Evolutionary conservation across 1,140 invertebrate species (phyloP), one percentile per base, ranked within the genome.

Genomic region (Papilio helenus): DNA sequence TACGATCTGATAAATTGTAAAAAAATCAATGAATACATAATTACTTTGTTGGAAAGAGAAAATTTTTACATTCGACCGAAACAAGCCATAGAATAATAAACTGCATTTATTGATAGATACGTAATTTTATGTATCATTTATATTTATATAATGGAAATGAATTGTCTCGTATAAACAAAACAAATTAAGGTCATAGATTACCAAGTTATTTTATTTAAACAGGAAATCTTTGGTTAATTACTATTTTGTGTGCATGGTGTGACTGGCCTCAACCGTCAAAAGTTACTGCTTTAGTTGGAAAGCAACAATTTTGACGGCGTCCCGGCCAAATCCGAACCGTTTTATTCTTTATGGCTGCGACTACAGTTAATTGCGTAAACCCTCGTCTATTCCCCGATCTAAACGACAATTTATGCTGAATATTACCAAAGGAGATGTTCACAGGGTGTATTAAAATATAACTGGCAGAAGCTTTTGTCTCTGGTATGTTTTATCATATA

Each of bases 361-460:
- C 88, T 85, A 82, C 71, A 84, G 85, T 89, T 93, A 94, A 94
- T 93, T 92, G 90, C 87, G 83, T 87, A 86, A 87, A 93, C 91
- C 92, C 91, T 93, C 83, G 90, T 93, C 91, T 80, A 83, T 86
- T 86, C 89, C 86, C 86, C 82, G 84, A 87, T 88, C 82, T 90
- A 90, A 88, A 89, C 81, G 90, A 92, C 88, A 91, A 90, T 94
- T 94, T 91, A 93, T 93, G 91, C 90, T 86, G 84, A 86, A 88
- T 88, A 89, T 88, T 84, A 84, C 83, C 79, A 71, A 85, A 83
- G 71, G 81, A 83, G 82, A 80, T 76, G 74, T 76, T n/a, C 84
- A 88, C 86, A 86, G 85, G 83, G 61, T 87, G 87, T 83, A 65
- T 79, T 34, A 68, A 26, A 29, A 34, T 61, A 61, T 61, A 1